Evolutionary conservation across 2,888 invertebrate species (phyloP).

Genomic region (Thymelicus acteon): DNA sequence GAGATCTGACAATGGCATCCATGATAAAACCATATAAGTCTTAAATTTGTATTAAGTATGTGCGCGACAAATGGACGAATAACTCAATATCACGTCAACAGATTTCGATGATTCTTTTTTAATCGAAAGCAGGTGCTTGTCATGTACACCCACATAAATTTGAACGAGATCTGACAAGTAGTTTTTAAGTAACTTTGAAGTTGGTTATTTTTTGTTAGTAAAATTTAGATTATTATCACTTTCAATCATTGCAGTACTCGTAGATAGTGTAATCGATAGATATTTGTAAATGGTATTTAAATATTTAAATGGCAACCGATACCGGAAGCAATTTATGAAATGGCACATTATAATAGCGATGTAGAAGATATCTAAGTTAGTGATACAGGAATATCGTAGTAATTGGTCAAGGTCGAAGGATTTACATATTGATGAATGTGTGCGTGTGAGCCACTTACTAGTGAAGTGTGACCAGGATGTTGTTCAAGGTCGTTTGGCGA

Average conservation of each 20-base stretch:
- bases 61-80: too few relatives aligned
- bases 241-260: neutral
- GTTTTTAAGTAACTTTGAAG: too few relatives aligned
- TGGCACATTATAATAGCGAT: conserved; percentile 10
- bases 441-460: conserved; percentile 55
- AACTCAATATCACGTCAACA: too few relatives aligned
- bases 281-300: conserved; percentile 17
- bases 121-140: too few relatives aligned
- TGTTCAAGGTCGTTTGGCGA: conserved; percentile 60
- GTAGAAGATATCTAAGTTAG: conserved; percentile 23
- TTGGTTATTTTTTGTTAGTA: too few relatives aligned
- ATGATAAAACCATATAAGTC: too few relatives aligned
- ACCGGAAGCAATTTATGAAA: conserved; percentile 30
- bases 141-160: too few relatives aligned
- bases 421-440: conserved; percentile 60
- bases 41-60: too few relatives aligned
- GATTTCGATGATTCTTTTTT: too few relatives aligned
- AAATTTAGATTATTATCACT: too few relatives aligned
- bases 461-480: conserved; percentile 66
- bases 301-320: conserved; percentile 18
- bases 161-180: too few relatives aligned
- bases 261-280: conserved; percentile 9
- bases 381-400: conserved; percentile 36
- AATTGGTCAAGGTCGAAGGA: conserved; percentile 63
- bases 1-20: too few relatives aligned